phyloP scores from a whole-genome alignment of 2,797 vertebrate species.

The Hafferia zeledoni region DNA sequence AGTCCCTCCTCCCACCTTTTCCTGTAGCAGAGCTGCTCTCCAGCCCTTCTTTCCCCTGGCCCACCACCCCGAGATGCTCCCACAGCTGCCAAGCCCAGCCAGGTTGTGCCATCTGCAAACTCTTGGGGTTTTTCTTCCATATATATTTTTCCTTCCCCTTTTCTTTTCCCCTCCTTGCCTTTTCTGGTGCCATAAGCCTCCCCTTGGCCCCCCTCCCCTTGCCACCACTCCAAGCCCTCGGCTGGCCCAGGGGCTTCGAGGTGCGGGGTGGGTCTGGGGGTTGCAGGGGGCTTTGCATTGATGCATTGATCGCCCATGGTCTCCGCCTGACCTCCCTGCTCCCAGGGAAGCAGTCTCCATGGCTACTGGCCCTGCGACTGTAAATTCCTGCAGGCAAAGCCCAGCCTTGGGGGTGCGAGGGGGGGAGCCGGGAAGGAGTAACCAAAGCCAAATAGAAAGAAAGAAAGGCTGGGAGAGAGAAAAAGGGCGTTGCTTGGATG shows the following conservation, averaged over 20 bases:
- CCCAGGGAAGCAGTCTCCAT: slow-evolving; percentile 88
- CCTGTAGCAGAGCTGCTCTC: background rate
- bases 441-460: slow-evolving; percentile 72
- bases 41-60: background rate
- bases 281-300: slow-evolving; percentile 79
- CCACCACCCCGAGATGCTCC: background rate
- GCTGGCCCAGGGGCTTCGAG: slow-evolving; percentile 6
- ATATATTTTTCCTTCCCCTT: background rate
- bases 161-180: background rate
- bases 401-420: slow-evolving; percentile 76
- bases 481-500: slow-evolving; percentile 83
- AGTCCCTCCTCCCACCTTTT: background rate
- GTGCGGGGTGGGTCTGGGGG: slow-evolving; percentile 75
- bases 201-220: background rate
- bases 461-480: slow-evolving; percentile 71
- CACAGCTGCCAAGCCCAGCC: background rate
- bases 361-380: slow-evolving; percentile 83
- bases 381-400: slow-evolving; percentile 86
- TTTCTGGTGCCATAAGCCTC: background rate
- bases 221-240: background rate
- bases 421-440: slow-evolving; percentile 77
- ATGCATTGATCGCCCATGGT: slow-evolving; percentile 84
- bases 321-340: slow-evolving; percentile 83
- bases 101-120: background rate
- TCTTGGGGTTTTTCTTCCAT: background rate